These are phyloP conservation scores for Sebastes trivittatus DNA, from an alignment of 2,797 vertebrate genomes.

Conservation along the genomic window DNA sequence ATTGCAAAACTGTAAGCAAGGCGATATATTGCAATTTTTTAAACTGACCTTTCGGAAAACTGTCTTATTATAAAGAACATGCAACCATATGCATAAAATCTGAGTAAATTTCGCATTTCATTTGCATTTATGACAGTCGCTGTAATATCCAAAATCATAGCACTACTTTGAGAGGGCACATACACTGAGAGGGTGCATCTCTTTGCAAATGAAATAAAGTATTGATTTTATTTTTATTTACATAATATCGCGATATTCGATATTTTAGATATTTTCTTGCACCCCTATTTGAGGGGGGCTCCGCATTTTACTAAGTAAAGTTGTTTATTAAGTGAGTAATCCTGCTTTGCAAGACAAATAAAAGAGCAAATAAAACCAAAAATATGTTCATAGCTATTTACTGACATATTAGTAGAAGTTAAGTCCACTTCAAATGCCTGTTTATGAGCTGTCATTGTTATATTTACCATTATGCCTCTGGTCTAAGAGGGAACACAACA, in stretches of 20 bases:
- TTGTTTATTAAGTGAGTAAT: background rate
- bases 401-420: background rate
- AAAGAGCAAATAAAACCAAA: background rate
- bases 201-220: too few relatives aligned
- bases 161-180: too few relatives aligned
- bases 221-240: too few relatives aligned
- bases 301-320: background rate
- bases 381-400: background rate
- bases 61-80: too few relatives aligned
- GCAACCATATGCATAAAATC: too few relatives aligned
- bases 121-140: too few relatives aligned
- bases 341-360: background rate
- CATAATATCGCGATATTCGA: fast-evolving
- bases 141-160: too few relatives aligned
- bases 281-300: background rate
- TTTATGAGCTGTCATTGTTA: background rate
- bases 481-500: slow-evolving; percentile 1
- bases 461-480: background rate
- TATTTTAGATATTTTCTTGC: background rate
- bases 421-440: background rate
- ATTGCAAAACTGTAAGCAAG: background rate
- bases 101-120: too few relatives aligned
- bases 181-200: too few relatives aligned
- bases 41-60: too few relatives aligned
- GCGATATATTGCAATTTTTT: background rate